Percentiles rank a stretch among this genome's conserved stretches.
These are phyloP conservation scores for Arion vulgaris DNA, from an alignment of 1,140 invertebrate genomes.

Conservation along the genomic window DNA sequence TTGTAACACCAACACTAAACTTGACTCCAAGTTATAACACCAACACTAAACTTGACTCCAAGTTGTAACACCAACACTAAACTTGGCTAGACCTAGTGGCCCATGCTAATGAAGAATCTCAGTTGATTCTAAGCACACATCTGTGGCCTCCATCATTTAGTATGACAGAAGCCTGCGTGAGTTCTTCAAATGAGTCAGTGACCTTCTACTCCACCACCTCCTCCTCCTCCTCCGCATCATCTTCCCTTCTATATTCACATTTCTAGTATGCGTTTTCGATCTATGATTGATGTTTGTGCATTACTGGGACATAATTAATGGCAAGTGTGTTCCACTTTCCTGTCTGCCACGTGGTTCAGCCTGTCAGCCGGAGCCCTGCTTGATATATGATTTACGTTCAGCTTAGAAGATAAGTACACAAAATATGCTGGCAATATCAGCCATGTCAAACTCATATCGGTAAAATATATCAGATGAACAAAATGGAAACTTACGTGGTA, in stretches of 20 bases:
- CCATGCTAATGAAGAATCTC: not conserved
- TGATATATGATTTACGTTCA: not conserved
- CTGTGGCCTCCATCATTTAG: not conserved
- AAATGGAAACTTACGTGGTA: too few species aligned
- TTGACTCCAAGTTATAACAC: too few species aligned
- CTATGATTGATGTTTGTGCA: not conserved
- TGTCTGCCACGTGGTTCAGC: not conserved
- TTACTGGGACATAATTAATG: constrained; percentile 8
- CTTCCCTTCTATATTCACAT: not conserved
- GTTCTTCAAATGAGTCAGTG: constrained; percentile 6
- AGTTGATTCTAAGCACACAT: constrained; percentile 6
- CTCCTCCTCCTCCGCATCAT: not conserved
- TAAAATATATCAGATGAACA: too few species aligned
- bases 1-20: too few species aligned
- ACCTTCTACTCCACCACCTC: not conserved
- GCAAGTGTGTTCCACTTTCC: not conserved
- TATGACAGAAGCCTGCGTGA: not conserved
- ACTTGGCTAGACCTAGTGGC: too few species aligned
- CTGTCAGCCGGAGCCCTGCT: not conserved
- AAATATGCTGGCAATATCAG: too few species aligned
- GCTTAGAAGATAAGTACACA: not conserved
- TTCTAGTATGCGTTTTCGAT: not conserved
- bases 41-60: too few species aligned
- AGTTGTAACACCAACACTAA: too few species aligned
- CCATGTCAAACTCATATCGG: too few species aligned